Evolutionary conservation across 2,797 vertebrate genomes (phyloP), one percentile per base, ranked within the genome.

Genomic region (Pogonophryne albipinna): DNA sequence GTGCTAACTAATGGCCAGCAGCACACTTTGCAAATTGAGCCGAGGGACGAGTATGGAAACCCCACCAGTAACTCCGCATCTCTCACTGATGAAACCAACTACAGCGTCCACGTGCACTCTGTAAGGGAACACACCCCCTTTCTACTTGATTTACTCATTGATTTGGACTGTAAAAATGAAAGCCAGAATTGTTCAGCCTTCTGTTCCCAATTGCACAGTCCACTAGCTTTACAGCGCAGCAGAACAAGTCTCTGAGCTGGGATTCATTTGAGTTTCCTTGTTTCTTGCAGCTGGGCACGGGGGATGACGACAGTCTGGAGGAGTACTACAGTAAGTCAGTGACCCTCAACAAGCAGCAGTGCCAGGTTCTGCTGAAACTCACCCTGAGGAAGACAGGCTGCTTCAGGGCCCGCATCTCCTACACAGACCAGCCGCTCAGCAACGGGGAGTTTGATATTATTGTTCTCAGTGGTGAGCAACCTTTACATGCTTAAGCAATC

Each of bases 361-460:
- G 97, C 31, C 97, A 97, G 93, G 96, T 99, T 82, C 95, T 98
- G 71, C 88, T 99, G 86, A 94, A 93, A 67, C 95, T 99, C 83
- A 98, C 95, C 62, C 88, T 99, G 80, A 96, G 93, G 88, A 97
- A 92, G 74, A 96, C 95, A 4, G 98, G 98, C 8, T 99, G 98
- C 91, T 99, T 99, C 94, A 95, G 95, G 70, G 96, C 96, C 69
- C 95, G 96, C 79, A 97, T 99, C 90, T 95, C 96, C 78, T 99
- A 99, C 91, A 96, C 96, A 90, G 95, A 96, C 84, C 97, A 97
- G 92, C 95, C 95, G 16, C 98, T 99, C 89, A 98, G 95, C 93
- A 99, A 99, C 52, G 98, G 98, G 53, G 96, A 99, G 88, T 99
- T 99, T 93, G 97, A 99, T 93, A 96, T 99, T 93, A 99, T 99